Base-by-base conservation (phyloP, 1,140 invertebrate genomes). In the Asobara japonica region DNA sequence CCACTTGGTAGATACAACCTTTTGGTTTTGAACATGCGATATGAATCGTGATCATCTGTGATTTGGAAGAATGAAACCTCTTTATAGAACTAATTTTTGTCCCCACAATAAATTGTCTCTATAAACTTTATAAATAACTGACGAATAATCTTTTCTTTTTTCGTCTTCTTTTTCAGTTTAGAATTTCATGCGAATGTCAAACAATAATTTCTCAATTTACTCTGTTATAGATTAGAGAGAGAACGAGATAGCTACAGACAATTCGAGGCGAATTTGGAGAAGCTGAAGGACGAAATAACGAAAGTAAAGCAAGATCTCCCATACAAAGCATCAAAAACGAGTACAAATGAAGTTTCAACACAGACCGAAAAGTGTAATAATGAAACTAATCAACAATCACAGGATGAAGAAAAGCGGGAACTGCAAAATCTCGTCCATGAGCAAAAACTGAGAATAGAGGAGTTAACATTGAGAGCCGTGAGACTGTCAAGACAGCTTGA, bases 371-470 rank as follows among this genome's bases (percentile, higher is more conserved):
- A 78, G 60, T 56, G 73, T 18, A 5, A 33, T 25, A 30, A 72
- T 51, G 38, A 33, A 7, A 38, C 30, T 5, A 69, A 82, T 75
- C 70, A 75, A 20, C 74, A 75, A 18, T 3, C 76, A 65, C 65
- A 85, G 0, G 76, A 71, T 22, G 75, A 73, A 31, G 85, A 88
- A 27, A 87, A 83, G 29, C 62, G 78, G 31, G 82, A 87, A 64
- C 74, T 88, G 25, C 79, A 48, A 48, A 80, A 72, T 74, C 75
- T 87, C 0, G 78, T 87, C 8, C 65, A 74, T 11, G 80, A 84
- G n/a, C 86, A 87, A 51, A 80, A 83, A 70, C 79, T 76, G 10
- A 81, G 78, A 72, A 88, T 87, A 65, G 79, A 86, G 31, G 82
- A 86, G 38, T 77, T 88, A 33, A 85, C 83, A 3, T 71, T 79